phyloP scores from a whole-genome alignment of 2,113 vertebrate genomes.

The Sinocyclocheilus anshuiensis region DNA sequence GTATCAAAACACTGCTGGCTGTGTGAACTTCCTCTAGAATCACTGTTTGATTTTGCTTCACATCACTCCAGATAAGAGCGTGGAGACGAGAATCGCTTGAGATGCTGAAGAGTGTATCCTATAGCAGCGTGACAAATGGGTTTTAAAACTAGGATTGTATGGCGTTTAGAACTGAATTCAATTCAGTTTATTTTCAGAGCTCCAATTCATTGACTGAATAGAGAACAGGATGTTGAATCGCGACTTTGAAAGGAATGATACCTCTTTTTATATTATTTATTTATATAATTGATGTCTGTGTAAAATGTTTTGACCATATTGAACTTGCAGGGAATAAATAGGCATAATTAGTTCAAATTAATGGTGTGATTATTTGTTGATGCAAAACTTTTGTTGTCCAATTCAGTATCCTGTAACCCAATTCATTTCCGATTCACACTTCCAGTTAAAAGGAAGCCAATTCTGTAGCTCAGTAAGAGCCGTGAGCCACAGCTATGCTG shows the following conservation, averaged over 20 bases:
- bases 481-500: slow-evolving; percentile 28
- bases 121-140: background rate
- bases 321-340: background rate
- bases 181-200: background rate
- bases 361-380: background rate
- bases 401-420: background rate
- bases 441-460: background rate
- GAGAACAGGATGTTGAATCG: background rate
- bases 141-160: background rate
- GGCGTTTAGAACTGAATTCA: background rate
- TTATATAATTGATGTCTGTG: background rate
- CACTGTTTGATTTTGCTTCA: slow-evolving; percentile 6
- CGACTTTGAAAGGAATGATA: background rate
- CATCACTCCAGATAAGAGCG: background rate
- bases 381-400: background rate
- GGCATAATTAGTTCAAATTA: background rate
- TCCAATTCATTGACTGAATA: background rate
- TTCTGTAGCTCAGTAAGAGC: background rate
- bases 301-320: background rate
- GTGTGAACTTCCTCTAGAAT: background rate
- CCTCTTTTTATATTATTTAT: no score
- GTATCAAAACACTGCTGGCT: background rate
- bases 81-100: background rate
- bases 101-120: background rate
- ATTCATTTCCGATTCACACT: background rate